Conservation (phyloP, 2,888 invertebrate genomes). For the Rhagonycha lutea region DNA sequence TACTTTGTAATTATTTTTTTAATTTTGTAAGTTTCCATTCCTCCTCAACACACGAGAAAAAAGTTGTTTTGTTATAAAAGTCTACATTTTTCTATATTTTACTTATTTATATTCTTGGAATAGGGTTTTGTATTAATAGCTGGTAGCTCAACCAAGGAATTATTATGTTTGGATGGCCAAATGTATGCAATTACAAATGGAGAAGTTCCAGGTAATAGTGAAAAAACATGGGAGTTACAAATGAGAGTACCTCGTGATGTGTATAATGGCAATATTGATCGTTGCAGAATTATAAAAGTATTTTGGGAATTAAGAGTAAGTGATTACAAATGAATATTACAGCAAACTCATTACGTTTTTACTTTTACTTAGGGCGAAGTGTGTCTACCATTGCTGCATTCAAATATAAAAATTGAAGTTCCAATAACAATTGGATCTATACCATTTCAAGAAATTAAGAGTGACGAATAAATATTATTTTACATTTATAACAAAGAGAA, state of each 20-base stretch:
- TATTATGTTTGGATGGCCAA: background rate
- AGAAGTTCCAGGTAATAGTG: background rate
- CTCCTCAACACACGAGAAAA: no score
- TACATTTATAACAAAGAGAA: no score
- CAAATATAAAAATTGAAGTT: background rate
- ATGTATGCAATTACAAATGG: background rate
- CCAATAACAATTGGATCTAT: slow-evolving; percentile 1
- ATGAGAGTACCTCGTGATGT: background rate
- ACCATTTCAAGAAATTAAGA: background rate
- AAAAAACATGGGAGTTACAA: background rate
- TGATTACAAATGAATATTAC: background rate
- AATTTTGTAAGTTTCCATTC: no score
- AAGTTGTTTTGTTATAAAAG: no score
- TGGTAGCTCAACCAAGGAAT: background rate
- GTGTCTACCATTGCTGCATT: background rate
- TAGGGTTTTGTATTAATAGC: background rate
- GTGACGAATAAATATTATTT: no score
- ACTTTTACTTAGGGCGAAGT: background rate
- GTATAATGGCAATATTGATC: background rate
- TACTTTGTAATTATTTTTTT: no score
- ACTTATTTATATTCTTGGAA: background rate
- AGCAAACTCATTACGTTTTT: background rate
- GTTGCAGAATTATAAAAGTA: background rate
- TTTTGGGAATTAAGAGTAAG: background rate
- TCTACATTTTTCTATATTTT: no score